Evolutionary conservation across 2,888 invertebrate species (phyloP).

Genomic region (Hydrotaea diabolus): DNA sequence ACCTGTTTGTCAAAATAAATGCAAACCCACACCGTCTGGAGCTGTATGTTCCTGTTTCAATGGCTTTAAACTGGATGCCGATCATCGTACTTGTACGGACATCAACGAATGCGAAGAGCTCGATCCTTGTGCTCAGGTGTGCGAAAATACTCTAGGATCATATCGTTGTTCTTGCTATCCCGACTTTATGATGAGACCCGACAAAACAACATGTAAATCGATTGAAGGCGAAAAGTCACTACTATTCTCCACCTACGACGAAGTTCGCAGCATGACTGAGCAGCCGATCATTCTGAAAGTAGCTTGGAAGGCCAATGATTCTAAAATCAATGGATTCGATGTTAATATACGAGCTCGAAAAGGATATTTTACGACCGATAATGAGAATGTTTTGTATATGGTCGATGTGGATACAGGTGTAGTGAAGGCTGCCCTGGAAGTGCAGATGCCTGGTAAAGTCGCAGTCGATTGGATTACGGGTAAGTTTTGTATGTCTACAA

Average conservation of each 20-base stretch:
- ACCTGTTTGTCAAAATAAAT: constrained; percentile 82
- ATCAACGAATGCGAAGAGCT: constrained; percentile 86
- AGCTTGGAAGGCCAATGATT: constrained; percentile 81
- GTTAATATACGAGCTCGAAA: constrained; percentile 80
- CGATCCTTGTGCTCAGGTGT: constrained; percentile 84
- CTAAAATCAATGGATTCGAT: constrained; percentile 83
- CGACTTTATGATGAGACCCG: constrained; percentile 81
- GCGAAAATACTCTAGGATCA: constrained; percentile 78
- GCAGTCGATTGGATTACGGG: constrained; percentile 88
- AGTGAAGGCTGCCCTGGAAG: constrained; percentile 77
- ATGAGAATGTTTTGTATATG: constrained; percentile 80
- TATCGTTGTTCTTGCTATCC: constrained; percentile 78
- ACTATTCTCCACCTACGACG: constrained; percentile 83
- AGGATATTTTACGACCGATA: constrained; percentile 82
- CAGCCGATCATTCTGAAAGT: constrained; percentile 76
- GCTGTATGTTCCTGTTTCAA: constrained; percentile 84
- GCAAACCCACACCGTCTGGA: constrained; percentile 85
- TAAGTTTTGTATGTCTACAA: neutral
- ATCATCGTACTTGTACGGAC: constrained; percentile 84
- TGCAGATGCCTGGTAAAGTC: constrained; percentile 82
- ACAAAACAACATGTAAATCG: constrained; percentile 87
- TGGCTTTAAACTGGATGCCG: constrained; percentile 83
- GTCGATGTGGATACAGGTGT: constrained; percentile 75
- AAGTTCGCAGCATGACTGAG: constrained; percentile 82
- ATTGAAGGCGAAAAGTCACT: constrained; percentile 82